Percentiles rank a stretch among this genome's conserved stretches.
These are phyloP conservation scores for Polymixis lichenea DNA, from an alignment of 2,888 invertebrate genomes.

Conservation along the genomic window DNA sequence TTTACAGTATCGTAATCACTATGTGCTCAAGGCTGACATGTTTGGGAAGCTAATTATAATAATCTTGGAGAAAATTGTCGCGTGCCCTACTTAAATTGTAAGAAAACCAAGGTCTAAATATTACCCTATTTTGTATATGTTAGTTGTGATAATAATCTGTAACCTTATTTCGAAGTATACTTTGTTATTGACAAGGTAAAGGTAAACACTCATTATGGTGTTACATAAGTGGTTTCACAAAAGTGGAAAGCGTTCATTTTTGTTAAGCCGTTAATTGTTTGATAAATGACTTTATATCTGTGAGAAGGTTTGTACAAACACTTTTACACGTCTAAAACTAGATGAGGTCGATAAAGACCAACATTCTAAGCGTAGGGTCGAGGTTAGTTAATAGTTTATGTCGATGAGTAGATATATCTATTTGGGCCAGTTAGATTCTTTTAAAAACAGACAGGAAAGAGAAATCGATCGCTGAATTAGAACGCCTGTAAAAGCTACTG, in stretches of 20 bases:
- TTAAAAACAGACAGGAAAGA: too few species aligned
- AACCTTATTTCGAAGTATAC: constrained; percentile 37
- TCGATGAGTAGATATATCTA: too few species aligned
- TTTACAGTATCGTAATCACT: constrained; percentile 22
- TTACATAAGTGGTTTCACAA: background rate
- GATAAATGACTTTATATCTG: background rate
- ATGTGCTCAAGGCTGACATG: constrained; percentile 26
- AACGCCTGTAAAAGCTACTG: too few species aligned
- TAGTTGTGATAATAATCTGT: constrained; percentile 48
- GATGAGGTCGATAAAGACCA: too few species aligned
- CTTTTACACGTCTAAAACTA: background rate
- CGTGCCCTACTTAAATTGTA: constrained; percentile 46
- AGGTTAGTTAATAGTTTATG: too few species aligned
- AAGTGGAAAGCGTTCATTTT: background rate
- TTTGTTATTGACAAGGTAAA: constrained; percentile 40
- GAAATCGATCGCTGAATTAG: too few species aligned
- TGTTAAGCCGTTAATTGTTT: background rate
- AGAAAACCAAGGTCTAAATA: constrained; percentile 32
- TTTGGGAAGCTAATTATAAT: constrained; percentile 54
- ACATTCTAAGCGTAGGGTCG: too few species aligned
- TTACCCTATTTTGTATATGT: constrained; percentile 42
- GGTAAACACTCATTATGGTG: constrained; percentile 32
- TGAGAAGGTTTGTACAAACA: too few species aligned
- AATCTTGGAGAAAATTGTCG: constrained; percentile 43
- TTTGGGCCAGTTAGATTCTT: too few species aligned